A percentile compares a stretch with the other conserved stretches of the same genome.
Conservation (phyloP, 2,888 invertebrate species). For the Spodoptera littoralis region DNA sequence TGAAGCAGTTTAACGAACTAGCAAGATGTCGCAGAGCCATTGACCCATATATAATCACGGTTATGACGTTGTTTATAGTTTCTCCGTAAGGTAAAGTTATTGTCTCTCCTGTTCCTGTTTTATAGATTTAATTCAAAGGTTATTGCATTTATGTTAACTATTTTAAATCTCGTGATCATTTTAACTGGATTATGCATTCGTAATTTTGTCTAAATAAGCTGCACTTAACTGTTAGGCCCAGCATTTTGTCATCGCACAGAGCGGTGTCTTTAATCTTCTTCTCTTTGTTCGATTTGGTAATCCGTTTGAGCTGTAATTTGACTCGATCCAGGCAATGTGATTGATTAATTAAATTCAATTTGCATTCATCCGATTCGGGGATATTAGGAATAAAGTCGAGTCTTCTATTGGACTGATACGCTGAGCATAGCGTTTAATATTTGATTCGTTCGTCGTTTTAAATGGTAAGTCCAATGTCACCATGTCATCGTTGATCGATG, state of each 20-base stretch:
- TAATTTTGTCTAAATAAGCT: constrained; percentile 1
- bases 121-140: constrained; percentile 58
- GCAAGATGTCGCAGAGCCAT: constrained; percentile 81
- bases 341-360: constrained; percentile 56
- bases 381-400: constrained; percentile 31
- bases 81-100: constrained; percentile 67
- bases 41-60: constrained; percentile 81
- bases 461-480: background rate
- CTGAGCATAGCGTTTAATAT: constrained; percentile 9
- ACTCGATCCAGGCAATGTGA: constrained; percentile 51
- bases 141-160: constrained; percentile 40
- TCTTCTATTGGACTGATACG: constrained; percentile 11
- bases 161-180: constrained; percentile 12
- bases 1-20: constrained; percentile 81
- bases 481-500: too few relatives aligned
- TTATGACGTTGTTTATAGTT: constrained; percentile 78
- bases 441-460: constrained; percentile 22
- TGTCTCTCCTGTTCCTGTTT: constrained; percentile 57
- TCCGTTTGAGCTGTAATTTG: constrained; percentile 53
- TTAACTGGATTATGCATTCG: background rate
- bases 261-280: constrained; percentile 33
- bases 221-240: constrained; percentile 1
- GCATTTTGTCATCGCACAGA: constrained; percentile 24
- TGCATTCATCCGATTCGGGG: constrained; percentile 29
- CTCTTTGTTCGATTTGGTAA: constrained; percentile 48